A percentile compares a stretch with the other conserved stretches of the same genome.
phyloP scores from a whole-genome alignment of 2,797 vertebrate species.

The Danio albolineatus region DNA sequence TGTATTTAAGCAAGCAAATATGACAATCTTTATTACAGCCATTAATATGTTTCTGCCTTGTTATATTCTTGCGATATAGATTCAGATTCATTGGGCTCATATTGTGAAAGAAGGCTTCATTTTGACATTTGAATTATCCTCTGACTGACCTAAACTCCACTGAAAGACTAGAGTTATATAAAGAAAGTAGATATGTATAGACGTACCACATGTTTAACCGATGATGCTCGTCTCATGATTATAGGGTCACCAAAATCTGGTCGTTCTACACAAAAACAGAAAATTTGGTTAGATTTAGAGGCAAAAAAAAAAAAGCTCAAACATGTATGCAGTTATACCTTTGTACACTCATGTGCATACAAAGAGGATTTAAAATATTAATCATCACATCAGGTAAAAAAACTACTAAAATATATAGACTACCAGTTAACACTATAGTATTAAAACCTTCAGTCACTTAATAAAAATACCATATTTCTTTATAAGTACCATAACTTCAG shows the following conservation, averaged over 20 bases:
- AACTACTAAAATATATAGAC: background rate
- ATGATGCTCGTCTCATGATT: conserved; percentile 93
- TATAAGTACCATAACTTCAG: too few relatives aligned
- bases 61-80: too few relatives aligned
- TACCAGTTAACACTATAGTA: background rate
- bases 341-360: too few relatives aligned
- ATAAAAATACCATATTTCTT: background rate
- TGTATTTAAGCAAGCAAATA: too few relatives aligned
- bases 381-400: background rate
- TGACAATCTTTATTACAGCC: too few relatives aligned
- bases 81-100: too few relatives aligned
- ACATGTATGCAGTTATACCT: too few relatives aligned
- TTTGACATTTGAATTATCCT: too few relatives aligned
- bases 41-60: too few relatives aligned
- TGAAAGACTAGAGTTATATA: background rate
- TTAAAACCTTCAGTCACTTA: background rate
- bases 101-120: too few relatives aligned
- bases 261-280: conserved; percentile 80
- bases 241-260: conserved; percentile 96
- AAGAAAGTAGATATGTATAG: background rate
- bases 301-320: background rate
- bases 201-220: conserved; percentile 93
- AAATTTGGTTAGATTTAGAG: background rate
- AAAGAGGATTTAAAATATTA: background rate
- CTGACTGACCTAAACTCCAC: too few relatives aligned